A percentile compares a stretch with the other conserved stretches of the same genome.
phyloP scores from a whole-genome alignment of 2,888 invertebrate genomes.

The Mylabris sibirica region DNA sequence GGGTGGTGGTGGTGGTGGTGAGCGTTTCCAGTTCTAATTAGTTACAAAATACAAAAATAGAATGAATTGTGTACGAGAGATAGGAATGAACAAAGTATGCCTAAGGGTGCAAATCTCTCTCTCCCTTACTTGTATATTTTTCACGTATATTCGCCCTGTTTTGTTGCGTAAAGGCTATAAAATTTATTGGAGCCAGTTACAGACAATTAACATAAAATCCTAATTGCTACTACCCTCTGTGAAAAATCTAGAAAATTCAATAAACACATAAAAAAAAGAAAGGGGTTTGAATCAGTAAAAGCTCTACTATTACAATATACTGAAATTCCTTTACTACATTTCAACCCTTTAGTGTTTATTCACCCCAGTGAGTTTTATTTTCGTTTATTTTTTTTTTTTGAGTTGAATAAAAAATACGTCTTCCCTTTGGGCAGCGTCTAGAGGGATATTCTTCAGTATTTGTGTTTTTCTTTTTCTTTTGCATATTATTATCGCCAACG shows the following conservation, averaged over 20 bases:
- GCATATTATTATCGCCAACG: slow-evolving; percentile 21
- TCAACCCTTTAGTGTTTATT: slow-evolving; percentile 54
- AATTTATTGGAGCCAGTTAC: slow-evolving; percentile 54
- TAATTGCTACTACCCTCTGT: slow-evolving; percentile 52
- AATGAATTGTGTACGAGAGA: not conserved
- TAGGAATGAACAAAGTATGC: not conserved
- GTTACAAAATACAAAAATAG: not conserved
- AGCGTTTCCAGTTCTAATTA: not conserved
- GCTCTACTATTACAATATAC: slow-evolving; percentile 41
- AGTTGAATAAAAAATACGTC: slow-evolving; percentile 40
- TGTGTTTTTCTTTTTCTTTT: slow-evolving; percentile 18
- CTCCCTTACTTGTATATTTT: too few relatives aligned
- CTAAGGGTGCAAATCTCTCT: slow-evolving; percentile 19
- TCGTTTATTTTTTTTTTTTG: slow-evolving; percentile 40
- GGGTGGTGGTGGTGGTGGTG: not conserved
- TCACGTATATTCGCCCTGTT: slow-evolving; percentile 29
- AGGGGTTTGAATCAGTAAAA: slow-evolving; percentile 51
- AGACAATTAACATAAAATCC: slow-evolving; percentile 58
- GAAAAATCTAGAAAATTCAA: slow-evolving; percentile 57
- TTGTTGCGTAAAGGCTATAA: slow-evolving; percentile 44
- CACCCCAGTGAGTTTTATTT: slow-evolving; percentile 54
- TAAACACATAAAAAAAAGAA: slow-evolving; percentile 53
- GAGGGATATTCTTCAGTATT: slow-evolving; percentile 16
- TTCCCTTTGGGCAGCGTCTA: slow-evolving; percentile 29
- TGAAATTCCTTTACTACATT: slow-evolving; percentile 49